These are phyloP conservation scores for Hypomecis punctinalis DNA, from an alignment of 2,888 invertebrate species.

Conservation along the genomic window DNA sequence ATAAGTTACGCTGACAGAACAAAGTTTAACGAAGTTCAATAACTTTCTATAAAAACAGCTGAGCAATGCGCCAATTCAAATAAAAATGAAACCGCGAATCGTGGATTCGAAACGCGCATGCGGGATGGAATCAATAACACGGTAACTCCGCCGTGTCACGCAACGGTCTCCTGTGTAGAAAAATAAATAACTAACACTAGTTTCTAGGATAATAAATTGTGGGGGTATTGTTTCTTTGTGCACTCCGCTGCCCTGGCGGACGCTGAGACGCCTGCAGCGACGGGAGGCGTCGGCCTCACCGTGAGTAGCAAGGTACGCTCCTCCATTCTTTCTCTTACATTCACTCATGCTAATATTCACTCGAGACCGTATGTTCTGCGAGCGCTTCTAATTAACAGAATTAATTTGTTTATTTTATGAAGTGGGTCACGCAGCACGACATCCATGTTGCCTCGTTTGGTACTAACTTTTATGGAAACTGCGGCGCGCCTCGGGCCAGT, in stretches of 20 bases:
- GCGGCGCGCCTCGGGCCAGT: slow-evolving; percentile 5
- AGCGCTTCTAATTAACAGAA: slow-evolving; percentile 24
- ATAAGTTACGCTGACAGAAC: slow-evolving; percentile 12
- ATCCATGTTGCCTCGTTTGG: slow-evolving; percentile 22
- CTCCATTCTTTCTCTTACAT: neutral
- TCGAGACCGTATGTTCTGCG: slow-evolving; percentile 15
- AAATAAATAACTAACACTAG: slow-evolving; percentile 36
- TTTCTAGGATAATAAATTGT: slow-evolving; percentile 42
- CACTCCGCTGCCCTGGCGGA: slow-evolving; percentile 76
- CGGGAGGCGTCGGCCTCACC: slow-evolving; percentile 83
- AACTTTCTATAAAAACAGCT: slow-evolving; percentile 33
- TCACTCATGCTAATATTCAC: slow-evolving; percentile 5
- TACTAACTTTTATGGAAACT: slow-evolving; percentile 22
- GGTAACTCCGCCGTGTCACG: slow-evolving; percentile 39
- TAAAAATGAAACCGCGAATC: slow-evolving; percentile 37
- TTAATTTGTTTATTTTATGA: slow-evolving; percentile 26
- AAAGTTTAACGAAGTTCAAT: slow-evolving; percentile 29
- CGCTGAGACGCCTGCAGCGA: slow-evolving; percentile 68
- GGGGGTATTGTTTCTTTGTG: slow-evolving; percentile 53
- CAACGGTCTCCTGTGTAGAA: slow-evolving; percentile 38
- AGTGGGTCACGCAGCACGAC: slow-evolving; percentile 25
- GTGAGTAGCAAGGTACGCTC: slow-evolving; percentile 78
- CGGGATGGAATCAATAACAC: slow-evolving; percentile 42
- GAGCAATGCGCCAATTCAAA: slow-evolving; percentile 34
- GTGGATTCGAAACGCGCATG: slow-evolving; percentile 38